Evolutionary conservation across 2,113 vertebrate genomes (phyloP).

Genomic region (Cryptotis parvus): DNA sequence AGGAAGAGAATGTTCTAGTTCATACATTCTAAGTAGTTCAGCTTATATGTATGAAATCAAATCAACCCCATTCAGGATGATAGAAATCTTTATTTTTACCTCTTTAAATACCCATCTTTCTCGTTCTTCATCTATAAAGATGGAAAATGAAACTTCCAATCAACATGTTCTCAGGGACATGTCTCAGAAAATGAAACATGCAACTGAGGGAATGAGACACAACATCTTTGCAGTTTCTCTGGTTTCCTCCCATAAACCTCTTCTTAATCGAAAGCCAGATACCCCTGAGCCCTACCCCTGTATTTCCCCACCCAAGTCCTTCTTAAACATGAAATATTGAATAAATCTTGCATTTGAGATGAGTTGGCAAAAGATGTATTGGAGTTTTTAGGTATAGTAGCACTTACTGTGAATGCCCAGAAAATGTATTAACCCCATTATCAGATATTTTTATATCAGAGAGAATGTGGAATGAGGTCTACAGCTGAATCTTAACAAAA

Average conservation of each 20-base stretch:
- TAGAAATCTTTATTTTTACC: not conserved
- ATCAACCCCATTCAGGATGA: constrained; percentile 14
- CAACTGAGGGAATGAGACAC: rapidly evolving
- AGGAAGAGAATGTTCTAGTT: constrained; percentile 64
- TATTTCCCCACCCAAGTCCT: not conserved
- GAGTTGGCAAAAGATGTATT: not conserved
- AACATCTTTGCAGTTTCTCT: not conserved
- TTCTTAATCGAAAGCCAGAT: not conserved
- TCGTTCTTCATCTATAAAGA: not conserved
- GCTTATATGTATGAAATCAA: constrained; percentile 39
- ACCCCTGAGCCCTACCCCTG: not conserved
- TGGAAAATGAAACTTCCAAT: not conserved
- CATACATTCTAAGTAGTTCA: constrained; percentile 64
- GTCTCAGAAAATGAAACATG: not conserved
- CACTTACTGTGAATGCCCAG: not conserved
- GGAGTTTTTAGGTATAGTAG: not conserved
- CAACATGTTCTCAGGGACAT: not conserved
- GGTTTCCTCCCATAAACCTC: not conserved
- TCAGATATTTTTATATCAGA: not conserved
- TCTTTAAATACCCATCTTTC: not conserved
- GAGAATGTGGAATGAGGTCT: too few species aligned
- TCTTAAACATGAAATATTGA: not conserved
- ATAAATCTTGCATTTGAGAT: not conserved
- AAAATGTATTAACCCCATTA: not conserved
- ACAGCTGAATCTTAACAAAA: too few species aligned